Percentiles rank a stretch among this genome's conserved stretches.
Conservation (phyloP, 2,888 invertebrate species). For the Sussaba pulchella region DNA sequence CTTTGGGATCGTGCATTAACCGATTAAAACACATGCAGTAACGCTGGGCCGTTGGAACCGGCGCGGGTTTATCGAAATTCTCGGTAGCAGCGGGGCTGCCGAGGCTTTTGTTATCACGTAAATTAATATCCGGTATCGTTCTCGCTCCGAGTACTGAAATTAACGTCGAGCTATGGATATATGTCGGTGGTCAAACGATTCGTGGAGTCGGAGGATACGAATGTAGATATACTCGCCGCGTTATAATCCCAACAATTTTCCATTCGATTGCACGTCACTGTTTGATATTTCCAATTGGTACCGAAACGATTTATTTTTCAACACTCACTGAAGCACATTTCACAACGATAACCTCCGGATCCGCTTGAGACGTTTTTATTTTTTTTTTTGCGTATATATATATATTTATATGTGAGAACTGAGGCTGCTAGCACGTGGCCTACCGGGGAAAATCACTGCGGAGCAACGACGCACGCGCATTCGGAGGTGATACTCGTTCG, state of each 20-base stretch:
- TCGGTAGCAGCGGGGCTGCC: not conserved
- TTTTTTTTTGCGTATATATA: not conserved
- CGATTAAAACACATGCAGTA: constrained; percentile 3
- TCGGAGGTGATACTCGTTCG: constrained; percentile 33
- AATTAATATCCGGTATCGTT: constrained; percentile 21
- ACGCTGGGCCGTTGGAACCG: not conserved
- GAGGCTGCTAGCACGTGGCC: constrained; percentile 37
- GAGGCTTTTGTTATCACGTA: constrained; percentile 1
- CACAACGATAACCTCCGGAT: not conserved
- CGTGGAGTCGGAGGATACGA: not conserved
- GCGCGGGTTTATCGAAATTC: not conserved
- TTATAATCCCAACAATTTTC: not conserved
- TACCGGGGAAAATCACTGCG: constrained; percentile 1
- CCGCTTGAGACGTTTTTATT: not conserved
- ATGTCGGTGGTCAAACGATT: not conserved
- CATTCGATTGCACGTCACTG: constrained; percentile 2
- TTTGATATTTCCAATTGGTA: not conserved
- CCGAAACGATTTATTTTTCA: not conserved
- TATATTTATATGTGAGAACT: too few relatives aligned
- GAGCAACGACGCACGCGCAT: not conserved
- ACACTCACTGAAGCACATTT: constrained; percentile 1
- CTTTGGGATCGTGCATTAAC: not conserved
- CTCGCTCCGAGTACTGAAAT: not conserved
- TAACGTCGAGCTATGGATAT: not conserved
- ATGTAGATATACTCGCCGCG: too few relatives aligned